phyloP scores from a whole-genome alignment of 30 jellyfish, hydroid and myxozoan species.

The Catostylus mosaicus region DNA sequence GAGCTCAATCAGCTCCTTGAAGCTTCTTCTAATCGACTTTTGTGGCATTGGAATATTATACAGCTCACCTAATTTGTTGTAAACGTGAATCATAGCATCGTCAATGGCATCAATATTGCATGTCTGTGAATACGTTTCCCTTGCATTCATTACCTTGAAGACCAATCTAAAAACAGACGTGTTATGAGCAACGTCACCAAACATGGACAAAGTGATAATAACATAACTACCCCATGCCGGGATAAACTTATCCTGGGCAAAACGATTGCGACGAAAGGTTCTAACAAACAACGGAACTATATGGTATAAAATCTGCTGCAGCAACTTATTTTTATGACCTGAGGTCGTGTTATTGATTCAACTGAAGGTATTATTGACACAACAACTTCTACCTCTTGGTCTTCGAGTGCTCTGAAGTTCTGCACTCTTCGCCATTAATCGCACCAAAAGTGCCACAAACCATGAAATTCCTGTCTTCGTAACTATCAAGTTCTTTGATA shows the following conservation, averaged over 20 bases:
- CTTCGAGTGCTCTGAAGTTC: neutral
- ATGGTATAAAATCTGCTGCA: no score
- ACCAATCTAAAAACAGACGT: slow-evolving; percentile 3
- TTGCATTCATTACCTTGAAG: slow-evolving; percentile 20
- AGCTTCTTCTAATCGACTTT: neutral
- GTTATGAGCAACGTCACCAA: neutral
- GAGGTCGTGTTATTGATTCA: neutral
- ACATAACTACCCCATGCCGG: no score
- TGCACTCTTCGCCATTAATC: neutral
- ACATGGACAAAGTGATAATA: neutral
- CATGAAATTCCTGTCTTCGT: slow-evolving; percentile 19
- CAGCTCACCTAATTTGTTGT: neutral
- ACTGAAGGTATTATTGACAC: neutral
- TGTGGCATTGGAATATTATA: slow-evolving; percentile 7
- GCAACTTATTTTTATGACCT: no score
- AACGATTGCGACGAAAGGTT: no score
- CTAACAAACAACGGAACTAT: no score
- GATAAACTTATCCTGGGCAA: no score
- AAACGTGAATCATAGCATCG: slow-evolving; percentile 2
- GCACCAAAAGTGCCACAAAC: slow-evolving; percentile 3
- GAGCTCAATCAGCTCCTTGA: slow-evolving; percentile 5
- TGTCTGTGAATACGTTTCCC: neutral
- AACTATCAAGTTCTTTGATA: slow-evolving; percentile 31
- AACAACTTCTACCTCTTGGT: neutral
- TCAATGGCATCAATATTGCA: slow-evolving; percentile 20